These are phyloP conservation scores for Ganaspis brasiliensis DNA, from an alignment of 2,888 invertebrate genomes.

Conservation along the genomic window DNA sequence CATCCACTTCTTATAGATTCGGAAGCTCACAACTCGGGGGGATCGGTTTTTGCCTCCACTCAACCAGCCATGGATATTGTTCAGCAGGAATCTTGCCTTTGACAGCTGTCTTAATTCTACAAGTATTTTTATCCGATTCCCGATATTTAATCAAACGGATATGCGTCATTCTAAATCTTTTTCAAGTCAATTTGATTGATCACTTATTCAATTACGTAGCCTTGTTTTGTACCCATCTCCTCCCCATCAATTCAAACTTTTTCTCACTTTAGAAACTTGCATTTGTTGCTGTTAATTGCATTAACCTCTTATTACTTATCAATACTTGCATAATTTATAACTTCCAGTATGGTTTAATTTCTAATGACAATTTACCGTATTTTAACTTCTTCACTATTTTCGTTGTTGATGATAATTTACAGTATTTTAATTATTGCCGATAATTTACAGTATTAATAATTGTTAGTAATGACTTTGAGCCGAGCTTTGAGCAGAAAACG, in stretches of 20 bases:
- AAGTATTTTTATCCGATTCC: conserved; percentile 11
- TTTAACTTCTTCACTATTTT: no score
- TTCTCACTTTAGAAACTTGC: neutral
- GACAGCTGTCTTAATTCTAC: conserved; percentile 36
- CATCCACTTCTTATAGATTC: conserved; percentile 11
- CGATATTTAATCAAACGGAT: conserved; percentile 6
- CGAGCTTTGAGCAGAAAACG: no score
- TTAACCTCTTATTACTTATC: no score
- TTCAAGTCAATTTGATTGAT: neutral
- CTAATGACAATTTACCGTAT: no score
- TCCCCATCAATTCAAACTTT: neutral
- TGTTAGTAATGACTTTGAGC: neutral
- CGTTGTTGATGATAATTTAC: no score
- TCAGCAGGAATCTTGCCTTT: conserved; percentile 3
- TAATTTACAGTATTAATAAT: no score
- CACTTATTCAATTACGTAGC: neutral
- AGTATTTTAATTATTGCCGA: no score
- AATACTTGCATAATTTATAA: no score
- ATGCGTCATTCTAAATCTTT: neutral
- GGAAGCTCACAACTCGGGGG: neutral
- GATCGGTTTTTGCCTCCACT: neutral
- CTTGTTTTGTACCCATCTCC: neutral
- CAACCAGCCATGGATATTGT: conserved; percentile 16
- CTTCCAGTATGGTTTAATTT: no score
- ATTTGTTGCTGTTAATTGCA: no score